Evolutionary conservation across 2,797 vertebrate genomes (phyloP).

Genomic region (Tenualosa thibaudeaui): DNA sequence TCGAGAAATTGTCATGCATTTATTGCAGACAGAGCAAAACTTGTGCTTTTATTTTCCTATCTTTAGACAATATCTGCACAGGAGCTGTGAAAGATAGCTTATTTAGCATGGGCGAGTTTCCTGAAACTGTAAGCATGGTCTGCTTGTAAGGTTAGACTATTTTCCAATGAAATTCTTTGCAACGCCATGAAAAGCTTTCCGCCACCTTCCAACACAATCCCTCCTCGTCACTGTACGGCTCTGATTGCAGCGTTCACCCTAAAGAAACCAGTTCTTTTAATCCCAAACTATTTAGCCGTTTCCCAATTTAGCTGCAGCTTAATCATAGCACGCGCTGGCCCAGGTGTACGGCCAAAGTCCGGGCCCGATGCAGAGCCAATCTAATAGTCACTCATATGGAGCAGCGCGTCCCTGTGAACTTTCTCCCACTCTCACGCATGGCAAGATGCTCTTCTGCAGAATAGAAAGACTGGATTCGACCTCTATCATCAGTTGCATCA

Average conservation of each 20-base stretch:
- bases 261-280: neutral
- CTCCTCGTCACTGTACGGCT: neutral
- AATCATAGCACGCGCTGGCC: neutral
- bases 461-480: neutral
- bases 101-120: neutral
- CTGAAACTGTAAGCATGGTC: neutral
- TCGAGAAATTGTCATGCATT: neutral
- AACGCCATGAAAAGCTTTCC: neutral
- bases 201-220: neutral
- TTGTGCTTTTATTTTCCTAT: neutral
- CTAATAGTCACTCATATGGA: neutral
- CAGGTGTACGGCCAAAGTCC: neutral
- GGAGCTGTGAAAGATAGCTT: no score
- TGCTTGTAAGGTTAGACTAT: neutral
- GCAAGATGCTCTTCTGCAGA: neutral
- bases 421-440: conserved; percentile 1
- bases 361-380: neutral
- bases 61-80: no score
- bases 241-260: neutral
- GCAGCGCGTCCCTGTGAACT: neutral
- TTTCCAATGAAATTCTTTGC: neutral
- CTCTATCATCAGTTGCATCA: neutral
- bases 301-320: conserved; percentile 7
- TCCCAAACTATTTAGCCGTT: neutral
- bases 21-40: neutral